These are phyloP conservation scores for Alviniconcha strummeri DNA, from an alignment of 2,888 invertebrate genomes.

Conservation along the genomic window DNA sequence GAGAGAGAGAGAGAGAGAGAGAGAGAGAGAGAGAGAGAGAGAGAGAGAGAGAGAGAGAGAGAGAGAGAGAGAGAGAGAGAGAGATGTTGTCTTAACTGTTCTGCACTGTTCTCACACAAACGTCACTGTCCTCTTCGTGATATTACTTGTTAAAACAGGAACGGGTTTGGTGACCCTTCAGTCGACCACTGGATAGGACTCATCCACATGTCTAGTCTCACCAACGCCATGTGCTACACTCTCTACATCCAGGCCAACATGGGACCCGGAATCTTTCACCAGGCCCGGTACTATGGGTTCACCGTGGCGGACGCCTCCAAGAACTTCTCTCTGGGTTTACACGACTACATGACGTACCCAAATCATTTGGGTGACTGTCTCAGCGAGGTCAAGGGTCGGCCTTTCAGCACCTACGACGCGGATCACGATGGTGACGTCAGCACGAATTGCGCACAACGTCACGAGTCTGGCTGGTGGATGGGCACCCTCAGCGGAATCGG, in stretches of 20 bases:
- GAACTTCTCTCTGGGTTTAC: not conserved
- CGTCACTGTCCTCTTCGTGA: no score
- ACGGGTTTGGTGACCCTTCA: not conserved
- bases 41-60: no score
- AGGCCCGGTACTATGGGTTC: not conserved
- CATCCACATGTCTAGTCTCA: not conserved
- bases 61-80: no score
- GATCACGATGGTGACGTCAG: constrained; percentile 28
- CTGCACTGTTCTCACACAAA: no score
- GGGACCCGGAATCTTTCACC: not conserved
- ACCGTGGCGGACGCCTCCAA: not conserved
- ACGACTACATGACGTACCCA: not conserved
- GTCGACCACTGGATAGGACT: not conserved
- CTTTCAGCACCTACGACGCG: constrained; percentile 31
- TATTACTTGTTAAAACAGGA: not conserved
- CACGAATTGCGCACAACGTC: constrained; percentile 13
- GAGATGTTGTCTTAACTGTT: no score
- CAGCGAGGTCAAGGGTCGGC: not conserved
- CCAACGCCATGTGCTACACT: not conserved
- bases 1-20: constrained; percentile 10
- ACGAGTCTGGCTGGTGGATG: constrained; percentile 21
- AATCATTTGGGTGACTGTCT: not conserved
- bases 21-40: not conserved
- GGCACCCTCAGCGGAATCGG: not conserved
- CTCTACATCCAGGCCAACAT: not conserved